phyloP scores from a whole-genome alignment of 2,113 vertebrate genomes.

The Gorsachius goisagi region DNA sequence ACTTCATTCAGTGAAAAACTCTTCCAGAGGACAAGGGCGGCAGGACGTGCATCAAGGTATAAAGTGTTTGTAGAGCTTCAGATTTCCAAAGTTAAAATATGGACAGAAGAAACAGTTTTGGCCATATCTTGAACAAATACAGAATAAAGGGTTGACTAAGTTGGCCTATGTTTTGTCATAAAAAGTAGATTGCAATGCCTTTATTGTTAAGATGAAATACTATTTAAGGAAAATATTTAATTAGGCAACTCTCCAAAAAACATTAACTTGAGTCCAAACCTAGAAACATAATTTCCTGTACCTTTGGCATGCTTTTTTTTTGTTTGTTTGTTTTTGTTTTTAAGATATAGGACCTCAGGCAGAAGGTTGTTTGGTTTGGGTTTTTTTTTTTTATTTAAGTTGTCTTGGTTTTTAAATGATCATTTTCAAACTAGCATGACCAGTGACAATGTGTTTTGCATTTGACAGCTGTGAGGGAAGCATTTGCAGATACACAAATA shows the following conservation, averaged over 20 bases:
- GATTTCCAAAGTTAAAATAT: background rate
- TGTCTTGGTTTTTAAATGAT: background rate
- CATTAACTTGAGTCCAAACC: background rate
- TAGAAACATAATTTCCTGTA: background rate
- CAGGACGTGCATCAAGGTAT: slow-evolving; percentile 90
- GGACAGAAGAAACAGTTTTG: background rate
- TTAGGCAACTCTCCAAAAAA: background rate
- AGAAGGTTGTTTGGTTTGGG: background rate
- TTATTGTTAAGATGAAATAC: background rate
- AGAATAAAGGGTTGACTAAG: background rate
- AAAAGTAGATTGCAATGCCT: background rate
- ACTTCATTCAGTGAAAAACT: slow-evolving; percentile 89
- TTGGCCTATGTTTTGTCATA: background rate
- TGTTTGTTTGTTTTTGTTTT: too few species aligned
- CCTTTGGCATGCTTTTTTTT: background rate
- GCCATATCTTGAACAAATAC: background rate
- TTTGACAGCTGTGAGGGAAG: background rate
- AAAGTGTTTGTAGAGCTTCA: slow-evolving; percentile 14
- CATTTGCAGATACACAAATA: background rate
- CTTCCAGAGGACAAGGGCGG: slow-evolving; percentile 88
- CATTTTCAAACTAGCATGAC: background rate
- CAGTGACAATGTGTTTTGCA: background rate
- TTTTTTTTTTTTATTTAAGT: background rate
- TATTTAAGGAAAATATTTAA: background rate
- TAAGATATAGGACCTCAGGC: background rate